Evolutionary conservation across 2,113 vertebrate species (phyloP).

Genomic region (Cryptotis parvus): DNA sequence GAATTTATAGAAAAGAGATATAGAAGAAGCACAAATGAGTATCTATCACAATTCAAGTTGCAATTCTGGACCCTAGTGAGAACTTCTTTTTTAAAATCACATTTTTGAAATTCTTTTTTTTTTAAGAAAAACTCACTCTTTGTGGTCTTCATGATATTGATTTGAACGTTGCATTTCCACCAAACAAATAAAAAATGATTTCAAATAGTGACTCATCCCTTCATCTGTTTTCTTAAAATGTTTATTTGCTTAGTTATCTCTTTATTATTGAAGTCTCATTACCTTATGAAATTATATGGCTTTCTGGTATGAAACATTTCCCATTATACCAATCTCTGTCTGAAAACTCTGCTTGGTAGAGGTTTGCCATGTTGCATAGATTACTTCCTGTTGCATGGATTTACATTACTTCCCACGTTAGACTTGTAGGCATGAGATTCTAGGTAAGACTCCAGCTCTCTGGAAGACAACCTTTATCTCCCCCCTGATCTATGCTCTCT

Average conservation of each 20-base stretch:
- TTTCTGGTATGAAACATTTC: too few relatives aligned
- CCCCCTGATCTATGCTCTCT: not conserved
- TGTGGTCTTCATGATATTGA: not conserved
- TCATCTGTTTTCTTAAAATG: too few relatives aligned
- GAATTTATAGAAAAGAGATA: not conserved
- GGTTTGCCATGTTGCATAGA: too few relatives aligned
- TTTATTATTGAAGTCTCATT: too few relatives aligned
- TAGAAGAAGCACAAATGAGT: not conserved
- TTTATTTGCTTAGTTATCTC: not conserved
- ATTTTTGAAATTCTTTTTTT: conserved; percentile 14
- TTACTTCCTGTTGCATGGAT: not conserved
- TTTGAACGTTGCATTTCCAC: not conserved
- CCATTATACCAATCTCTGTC: not conserved
- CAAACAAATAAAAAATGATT: not conserved
- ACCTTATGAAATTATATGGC: too few relatives aligned
- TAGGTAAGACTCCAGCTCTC: not conserved
- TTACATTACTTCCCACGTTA: not conserved
- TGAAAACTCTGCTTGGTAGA: not conserved
- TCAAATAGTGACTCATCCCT: not conserved
- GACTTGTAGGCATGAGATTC: not conserved
- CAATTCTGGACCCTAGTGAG: not conserved
- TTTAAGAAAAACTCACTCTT: not conserved
- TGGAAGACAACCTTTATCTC: not conserved
- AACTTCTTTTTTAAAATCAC: not conserved
- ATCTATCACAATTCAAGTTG: not conserved